These are phyloP conservation scores for Caenorhabditis afra DNA, from an alignment of 2,888 invertebrate genomes.

Conservation along the genomic window DNA sequence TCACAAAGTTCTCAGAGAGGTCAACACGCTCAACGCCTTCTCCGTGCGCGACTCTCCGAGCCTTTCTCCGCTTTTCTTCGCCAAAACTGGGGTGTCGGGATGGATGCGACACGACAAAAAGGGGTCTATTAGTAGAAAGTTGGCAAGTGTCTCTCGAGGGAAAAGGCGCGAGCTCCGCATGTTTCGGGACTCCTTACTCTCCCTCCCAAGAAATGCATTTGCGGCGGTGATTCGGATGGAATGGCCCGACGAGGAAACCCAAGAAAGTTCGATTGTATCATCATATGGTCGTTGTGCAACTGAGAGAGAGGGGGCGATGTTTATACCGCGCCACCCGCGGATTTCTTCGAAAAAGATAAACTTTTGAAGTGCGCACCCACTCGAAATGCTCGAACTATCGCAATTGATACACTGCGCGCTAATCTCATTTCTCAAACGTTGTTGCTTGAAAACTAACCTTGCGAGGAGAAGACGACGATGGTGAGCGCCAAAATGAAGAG, in stretches of 20 bases:
- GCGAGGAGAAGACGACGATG: slow-evolving; percentile 20
- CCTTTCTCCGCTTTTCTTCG: slow-evolving; percentile 10
- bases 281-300: slow-evolving; percentile 20
- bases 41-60: background rate
- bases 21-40: slow-evolving; percentile 10
- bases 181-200: slow-evolving; percentile 33
- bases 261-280: slow-evolving; percentile 39
- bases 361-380: slow-evolving; percentile 56
- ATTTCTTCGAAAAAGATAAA: slow-evolving; percentile 55
- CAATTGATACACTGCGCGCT: slow-evolving; percentile 52
- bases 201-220: slow-evolving; percentile 36
- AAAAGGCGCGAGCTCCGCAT: slow-evolving; percentile 28
- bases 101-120: slow-evolving; percentile 56
- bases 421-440: slow-evolving; percentile 14
- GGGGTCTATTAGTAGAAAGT: slow-evolving; percentile 61
- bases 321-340: slow-evolving; percentile 47
- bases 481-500: slow-evolving; percentile 27
- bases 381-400: slow-evolving; percentile 57
- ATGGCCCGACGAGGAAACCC: background rate
- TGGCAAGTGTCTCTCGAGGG: slow-evolving; percentile 62
- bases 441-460: slow-evolving; percentile 21
- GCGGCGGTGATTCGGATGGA: slow-evolving; percentile 39
- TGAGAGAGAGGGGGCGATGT: slow-evolving; percentile 13
- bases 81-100: slow-evolving; percentile 5
- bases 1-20: background rate